Conservation (phyloP, 2,888 invertebrate species). For the Saturnia pavonia region DNA sequence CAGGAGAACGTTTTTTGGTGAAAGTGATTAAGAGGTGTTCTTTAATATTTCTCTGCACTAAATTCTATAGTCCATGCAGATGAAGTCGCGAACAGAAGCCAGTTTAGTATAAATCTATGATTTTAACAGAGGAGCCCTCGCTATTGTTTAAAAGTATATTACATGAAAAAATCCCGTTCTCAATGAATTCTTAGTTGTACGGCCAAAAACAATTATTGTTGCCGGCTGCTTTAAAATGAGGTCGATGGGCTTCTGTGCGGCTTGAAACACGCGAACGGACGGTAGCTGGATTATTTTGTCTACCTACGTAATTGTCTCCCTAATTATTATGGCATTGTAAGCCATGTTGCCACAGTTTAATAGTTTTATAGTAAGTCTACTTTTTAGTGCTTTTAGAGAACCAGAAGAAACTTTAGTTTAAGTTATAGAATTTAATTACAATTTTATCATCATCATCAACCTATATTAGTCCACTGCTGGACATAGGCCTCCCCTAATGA, state of each 20-base stretch:
- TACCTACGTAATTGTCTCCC: constrained; percentile 63
- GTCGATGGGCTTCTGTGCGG: constrained; percentile 37
- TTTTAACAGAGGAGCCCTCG: neutral
- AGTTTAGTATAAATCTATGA: too few relatives aligned
- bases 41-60: neutral
- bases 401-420: neutral
- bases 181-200: neutral
- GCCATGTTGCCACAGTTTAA: constrained; percentile 52
- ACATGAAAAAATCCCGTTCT: neutral
- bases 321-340: constrained; percentile 76
- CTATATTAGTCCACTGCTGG: too few relatives aligned
- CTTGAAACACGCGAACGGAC: constrained; percentile 47
- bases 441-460: too few relatives aligned
- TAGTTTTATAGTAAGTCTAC: constrained; percentile 22
- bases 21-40: neutral
- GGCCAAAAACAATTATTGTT: constrained; percentile 5
- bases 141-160: neutral
- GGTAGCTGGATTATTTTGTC: constrained; percentile 55
- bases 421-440: neutral
- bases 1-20: neutral
- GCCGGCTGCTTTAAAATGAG: constrained; percentile 38
- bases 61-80: too few relatives aligned
- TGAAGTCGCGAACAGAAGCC: too few relatives aligned
- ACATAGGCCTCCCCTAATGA: too few relatives aligned
- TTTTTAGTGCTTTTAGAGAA: neutral